A percentile compares a stretch with the other conserved stretches of the same genome.
Evolutionary conservation across 37 sponge, comb jelly and placozoan species (phyloP).

Genomic region (Spongilla lacustris): DNA sequence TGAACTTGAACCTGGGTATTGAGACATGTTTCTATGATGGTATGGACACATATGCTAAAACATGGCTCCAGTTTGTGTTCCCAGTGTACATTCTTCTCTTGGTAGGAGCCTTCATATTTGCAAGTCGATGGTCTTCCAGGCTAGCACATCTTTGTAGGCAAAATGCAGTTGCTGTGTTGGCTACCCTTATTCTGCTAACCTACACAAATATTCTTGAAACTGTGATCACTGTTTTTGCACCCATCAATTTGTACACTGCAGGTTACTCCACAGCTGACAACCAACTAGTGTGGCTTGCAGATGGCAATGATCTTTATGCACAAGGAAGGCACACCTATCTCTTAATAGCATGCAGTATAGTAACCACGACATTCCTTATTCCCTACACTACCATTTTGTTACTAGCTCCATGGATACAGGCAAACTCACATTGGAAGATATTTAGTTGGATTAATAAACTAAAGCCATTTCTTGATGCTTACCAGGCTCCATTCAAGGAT

Average conservation of each 20-base stretch:
- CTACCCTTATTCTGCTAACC: background rate
- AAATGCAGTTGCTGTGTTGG: background rate
- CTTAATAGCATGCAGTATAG: too few species aligned
- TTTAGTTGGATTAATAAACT: too few species aligned
- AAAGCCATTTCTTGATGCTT: too few species aligned
- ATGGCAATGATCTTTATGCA: too few species aligned
- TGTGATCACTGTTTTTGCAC: background rate
- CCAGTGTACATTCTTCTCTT: background rate
- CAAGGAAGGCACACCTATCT: too few species aligned
- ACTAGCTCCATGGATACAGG: too few species aligned
- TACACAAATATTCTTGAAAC: background rate
- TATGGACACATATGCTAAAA: background rate
- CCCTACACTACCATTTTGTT: too few species aligned
- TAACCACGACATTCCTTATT: too few species aligned
- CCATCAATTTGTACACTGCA: background rate
- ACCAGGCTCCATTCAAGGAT: too few species aligned
- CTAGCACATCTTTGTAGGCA: background rate
- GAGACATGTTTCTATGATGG: constrained; percentile 16
- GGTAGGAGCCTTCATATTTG: background rate
- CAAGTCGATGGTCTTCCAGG: background rate
- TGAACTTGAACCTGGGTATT: background rate
- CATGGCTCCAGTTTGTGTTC: background rate
- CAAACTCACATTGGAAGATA: too few species aligned
- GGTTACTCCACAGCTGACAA: background rate
- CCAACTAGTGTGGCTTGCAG: too few species aligned